A percentile compares a stretch with the other conserved stretches of the same genome.
Conservation (phyloP, 2,888 invertebrate genomes). For the Trimorus sp. region DNA sequence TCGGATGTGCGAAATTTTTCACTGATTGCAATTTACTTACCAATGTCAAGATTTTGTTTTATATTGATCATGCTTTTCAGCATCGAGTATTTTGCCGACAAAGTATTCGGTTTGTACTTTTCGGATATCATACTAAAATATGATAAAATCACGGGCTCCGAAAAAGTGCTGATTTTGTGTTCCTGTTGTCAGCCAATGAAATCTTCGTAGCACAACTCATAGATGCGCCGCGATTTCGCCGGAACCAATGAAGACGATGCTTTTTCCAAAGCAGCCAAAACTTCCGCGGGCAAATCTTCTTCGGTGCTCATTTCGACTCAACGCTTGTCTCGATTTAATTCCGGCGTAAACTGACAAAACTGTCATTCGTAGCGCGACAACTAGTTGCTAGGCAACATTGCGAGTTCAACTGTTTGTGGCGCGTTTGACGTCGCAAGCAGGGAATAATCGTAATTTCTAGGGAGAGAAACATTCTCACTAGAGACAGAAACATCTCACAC, state of each 20-base stretch:
- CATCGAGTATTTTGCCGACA: slow-evolving; percentile 14
- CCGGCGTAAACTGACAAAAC: not conserved
- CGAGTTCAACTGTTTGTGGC: not conserved
- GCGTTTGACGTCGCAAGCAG: not conserved
- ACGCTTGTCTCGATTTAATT: not conserved
- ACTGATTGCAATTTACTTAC: slow-evolving; percentile 5
- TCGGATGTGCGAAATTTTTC: not conserved
- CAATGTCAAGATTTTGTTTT: slow-evolving; percentile 9
- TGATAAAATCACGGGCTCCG: slow-evolving; percentile 2
- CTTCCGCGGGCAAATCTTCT: slow-evolving; percentile 2
- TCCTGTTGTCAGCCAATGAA: slow-evolving; percentile 7
- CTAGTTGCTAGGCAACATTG: too few species aligned
- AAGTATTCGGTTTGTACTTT: slow-evolving; percentile 5
- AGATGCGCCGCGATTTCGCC: not conserved
- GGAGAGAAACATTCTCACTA: not conserved
- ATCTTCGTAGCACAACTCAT: slow-evolving; percentile 7
- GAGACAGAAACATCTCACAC: too few species aligned
- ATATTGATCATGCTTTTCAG: slow-evolving; percentile 1
- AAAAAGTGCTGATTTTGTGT: not conserved
- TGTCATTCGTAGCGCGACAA: too few species aligned
- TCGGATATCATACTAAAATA: slow-evolving; percentile 7
- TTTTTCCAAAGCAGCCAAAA: slow-evolving; percentile 9
- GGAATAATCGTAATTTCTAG: not conserved
- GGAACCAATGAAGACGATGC: slow-evolving; percentile 1
- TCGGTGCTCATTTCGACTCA: not conserved